phyloP scores from a whole-genome alignment of 2,888 invertebrate genomes.

The Himalopsyche japonica region DNA sequence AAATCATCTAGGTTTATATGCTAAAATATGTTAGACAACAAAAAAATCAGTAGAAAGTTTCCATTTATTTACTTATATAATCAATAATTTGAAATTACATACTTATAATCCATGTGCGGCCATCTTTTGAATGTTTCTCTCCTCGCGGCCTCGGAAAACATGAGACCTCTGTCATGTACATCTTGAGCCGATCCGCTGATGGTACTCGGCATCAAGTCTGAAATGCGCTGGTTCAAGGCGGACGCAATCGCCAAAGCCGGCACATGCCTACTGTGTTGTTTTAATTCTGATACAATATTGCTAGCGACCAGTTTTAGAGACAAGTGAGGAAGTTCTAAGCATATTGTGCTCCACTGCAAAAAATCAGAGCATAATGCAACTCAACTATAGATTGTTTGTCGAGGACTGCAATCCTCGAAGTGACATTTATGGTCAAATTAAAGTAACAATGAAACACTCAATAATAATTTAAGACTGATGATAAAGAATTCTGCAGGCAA shows the following conservation, averaged over 20 bases:
- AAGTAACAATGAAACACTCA: too few species aligned
- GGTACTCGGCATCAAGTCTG: slow-evolving; percentile 68
- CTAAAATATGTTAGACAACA: too few species aligned
- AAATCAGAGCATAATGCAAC: slow-evolving; percentile 30
- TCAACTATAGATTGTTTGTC: background rate
- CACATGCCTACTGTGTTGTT: slow-evolving; percentile 78
- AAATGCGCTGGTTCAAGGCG: slow-evolving; percentile 83
- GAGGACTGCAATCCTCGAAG: too few species aligned
- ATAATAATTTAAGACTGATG: too few species aligned
- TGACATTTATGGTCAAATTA: too few species aligned
- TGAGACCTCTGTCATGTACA: slow-evolving; percentile 60
- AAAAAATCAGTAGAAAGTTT: too few species aligned
- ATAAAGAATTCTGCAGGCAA: too few species aligned
- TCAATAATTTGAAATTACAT: slow-evolving; percentile 39
- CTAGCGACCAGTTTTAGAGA: slow-evolving; percentile 79
- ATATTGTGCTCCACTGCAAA: slow-evolving; percentile 88
- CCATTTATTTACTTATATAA: too few species aligned
- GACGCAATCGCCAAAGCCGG: slow-evolving; percentile 88
- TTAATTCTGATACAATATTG: slow-evolving; percentile 79
- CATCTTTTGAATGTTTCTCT: slow-evolving; percentile 90
- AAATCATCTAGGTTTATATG: too few species aligned
- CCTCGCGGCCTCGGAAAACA: slow-evolving; percentile 92
- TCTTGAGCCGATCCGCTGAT: slow-evolving; percentile 52
- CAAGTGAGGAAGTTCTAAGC: slow-evolving; percentile 77
- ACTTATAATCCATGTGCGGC: slow-evolving; percentile 98